Evolutionary conservation across 2,888 invertebrate species (phyloP).

Genomic region (Hymenopus coronatus): DNA sequence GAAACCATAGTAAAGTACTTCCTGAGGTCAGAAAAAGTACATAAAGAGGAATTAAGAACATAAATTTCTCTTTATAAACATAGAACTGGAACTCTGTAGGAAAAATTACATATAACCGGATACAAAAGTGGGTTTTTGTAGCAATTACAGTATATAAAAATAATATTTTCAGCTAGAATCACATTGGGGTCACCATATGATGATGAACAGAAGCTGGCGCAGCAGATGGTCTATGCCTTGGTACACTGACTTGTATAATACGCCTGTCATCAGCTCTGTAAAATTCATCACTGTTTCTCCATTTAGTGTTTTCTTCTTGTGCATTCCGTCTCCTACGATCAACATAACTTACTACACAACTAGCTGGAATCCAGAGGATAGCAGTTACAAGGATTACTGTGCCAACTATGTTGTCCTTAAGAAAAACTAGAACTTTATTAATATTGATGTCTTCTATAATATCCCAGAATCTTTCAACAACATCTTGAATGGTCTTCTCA

Average conservation of each 20-base stretch:
- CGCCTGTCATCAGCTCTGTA: conserved; percentile 29
- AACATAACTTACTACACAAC: conserved; percentile 81
- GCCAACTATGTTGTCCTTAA: conserved; percentile 91
- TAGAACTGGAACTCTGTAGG: too few species aligned
- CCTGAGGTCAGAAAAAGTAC: too few species aligned
- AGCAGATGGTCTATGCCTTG: conserved; percentile 10
- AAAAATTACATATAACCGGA: too few species aligned
- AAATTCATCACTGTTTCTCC: conserved; percentile 50
- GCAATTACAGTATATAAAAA: too few species aligned
- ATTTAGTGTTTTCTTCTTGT: conserved; percentile 67
- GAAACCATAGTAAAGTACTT: too few species aligned
- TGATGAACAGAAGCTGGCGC: not conserved
- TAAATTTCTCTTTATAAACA: too few species aligned
- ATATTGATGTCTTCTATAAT: conserved; percentile 96
- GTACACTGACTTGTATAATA: conserved; percentile 31
- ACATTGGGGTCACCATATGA: not conserved
- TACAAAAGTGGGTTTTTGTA: too few species aligned
- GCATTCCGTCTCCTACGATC: conserved; percentile 72
- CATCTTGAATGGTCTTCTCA: conserved; percentile 91
- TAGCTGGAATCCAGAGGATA: conserved; percentile 93
- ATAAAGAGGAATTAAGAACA: too few species aligned
- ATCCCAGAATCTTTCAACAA: conserved; percentile 95
- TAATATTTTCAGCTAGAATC: not conserved
- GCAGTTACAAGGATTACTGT: conserved; percentile 87
- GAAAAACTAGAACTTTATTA: conserved; percentile 83